These are phyloP conservation scores for Labrus mixtus DNA, from an alignment of 2,113 vertebrate genomes.

Conservation along the genomic window DNA sequence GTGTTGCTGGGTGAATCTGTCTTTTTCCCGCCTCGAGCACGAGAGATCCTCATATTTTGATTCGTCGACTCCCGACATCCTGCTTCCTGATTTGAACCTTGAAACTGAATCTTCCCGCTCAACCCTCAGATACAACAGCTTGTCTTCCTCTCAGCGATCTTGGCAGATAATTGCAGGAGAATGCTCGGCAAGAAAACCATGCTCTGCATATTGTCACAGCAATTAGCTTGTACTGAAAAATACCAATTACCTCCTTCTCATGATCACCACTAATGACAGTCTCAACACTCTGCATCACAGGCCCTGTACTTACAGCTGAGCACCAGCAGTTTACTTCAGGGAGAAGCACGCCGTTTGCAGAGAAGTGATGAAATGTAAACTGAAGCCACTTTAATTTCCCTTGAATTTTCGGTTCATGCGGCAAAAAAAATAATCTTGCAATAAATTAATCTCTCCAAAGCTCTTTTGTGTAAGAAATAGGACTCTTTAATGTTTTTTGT, in stretches of 20 bases:
- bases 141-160: slow-evolving; percentile 13
- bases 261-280: slow-evolving; percentile 39
- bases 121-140: slow-evolving; percentile 8
- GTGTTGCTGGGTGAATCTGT: slow-evolving; percentile 39
- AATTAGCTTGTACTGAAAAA: slow-evolving; percentile 59
- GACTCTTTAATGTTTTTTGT: slow-evolving; percentile 59
- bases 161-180: slow-evolving; percentile 58
- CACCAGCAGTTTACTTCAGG: slow-evolving; percentile 38
- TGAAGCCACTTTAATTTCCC: slow-evolving; percentile 58
- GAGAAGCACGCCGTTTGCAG: slow-evolving; percentile 23
- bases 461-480: slow-evolving; percentile 47
- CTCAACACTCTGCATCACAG: slow-evolving; percentile 22
- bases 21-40: slow-evolving; percentile 11
- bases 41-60: slow-evolving; percentile 57
- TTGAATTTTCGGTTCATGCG: slow-evolving; percentile 30
- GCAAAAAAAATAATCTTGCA: neutral
- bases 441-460: slow-evolving; percentile 56
- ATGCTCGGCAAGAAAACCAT: slow-evolving; percentile 19
- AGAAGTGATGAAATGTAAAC: slow-evolving; percentile 47
- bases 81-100: slow-evolving; percentile 33
- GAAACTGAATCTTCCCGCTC: slow-evolving; percentile 30
- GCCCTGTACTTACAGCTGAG: slow-evolving; percentile 28
- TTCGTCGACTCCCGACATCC: slow-evolving; percentile 39
- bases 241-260: slow-evolving; percentile 53
- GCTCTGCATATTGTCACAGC: slow-evolving; percentile 48